Evolutionary conservation across 23 tunicate species (phyloP).

Genomic region (Styela plicata): DNA sequence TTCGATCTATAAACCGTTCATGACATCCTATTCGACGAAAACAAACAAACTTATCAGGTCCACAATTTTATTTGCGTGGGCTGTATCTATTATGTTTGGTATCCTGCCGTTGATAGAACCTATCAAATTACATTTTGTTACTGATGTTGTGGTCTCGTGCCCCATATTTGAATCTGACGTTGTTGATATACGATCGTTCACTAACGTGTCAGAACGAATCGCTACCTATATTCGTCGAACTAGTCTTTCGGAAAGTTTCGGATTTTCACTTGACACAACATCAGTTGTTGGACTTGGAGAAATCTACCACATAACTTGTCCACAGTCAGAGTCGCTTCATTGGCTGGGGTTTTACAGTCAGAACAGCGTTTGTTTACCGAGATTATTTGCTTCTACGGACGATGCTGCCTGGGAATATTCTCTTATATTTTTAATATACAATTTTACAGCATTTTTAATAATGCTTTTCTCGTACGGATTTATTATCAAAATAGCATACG

Average conservation of each 20-base stretch:
- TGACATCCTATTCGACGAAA: conserved; percentile 22
- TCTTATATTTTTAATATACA: conserved; percentile 26
- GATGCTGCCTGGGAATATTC: conserved; percentile 48
- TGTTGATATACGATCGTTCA: conserved; percentile 1
- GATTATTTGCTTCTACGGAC: conserved; percentile 29
- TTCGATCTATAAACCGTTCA: conserved; percentile 46
- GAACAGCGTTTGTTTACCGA: conserved; percentile 66
- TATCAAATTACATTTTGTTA: conserved; percentile 14
- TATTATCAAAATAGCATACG: conserved; percentile 17
- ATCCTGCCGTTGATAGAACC: conserved; percentile 35
- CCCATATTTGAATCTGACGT: conserved; percentile 32
- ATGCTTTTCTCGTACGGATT: conserved; percentile 49
- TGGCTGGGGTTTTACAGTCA: conserved; percentile 51
- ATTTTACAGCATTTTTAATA: conserved; percentile 41
- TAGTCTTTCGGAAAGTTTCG: neutral
- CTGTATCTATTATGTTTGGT: conserved; percentile 22
- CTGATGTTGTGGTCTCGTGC: conserved; percentile 21
- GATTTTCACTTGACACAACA: neutral
- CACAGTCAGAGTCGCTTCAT: neutral
- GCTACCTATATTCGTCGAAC: neutral
- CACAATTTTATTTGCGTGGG: conserved; percentile 31
- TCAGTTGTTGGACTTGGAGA: neutral
- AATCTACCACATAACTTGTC: conserved; percentile 11
- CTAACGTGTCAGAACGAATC: neutral
- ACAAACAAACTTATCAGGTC: neutral